phyloP scores from a whole-genome alignment of 1,140 invertebrate species.

The Pentalonia nigronervosa region DNA sequence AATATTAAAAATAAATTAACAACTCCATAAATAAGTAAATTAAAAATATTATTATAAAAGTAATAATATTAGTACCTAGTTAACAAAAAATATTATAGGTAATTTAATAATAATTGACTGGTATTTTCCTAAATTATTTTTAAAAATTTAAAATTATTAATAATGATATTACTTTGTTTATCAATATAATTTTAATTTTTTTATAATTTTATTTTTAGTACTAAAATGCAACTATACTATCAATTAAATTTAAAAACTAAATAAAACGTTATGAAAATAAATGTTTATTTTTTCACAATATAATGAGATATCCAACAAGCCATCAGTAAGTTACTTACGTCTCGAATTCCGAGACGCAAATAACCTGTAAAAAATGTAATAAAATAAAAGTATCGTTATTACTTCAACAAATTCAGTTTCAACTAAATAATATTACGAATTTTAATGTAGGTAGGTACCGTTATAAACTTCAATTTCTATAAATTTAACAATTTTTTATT shows the following conservation, averaged over 20 bases:
- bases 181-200: not conserved
- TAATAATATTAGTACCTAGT: too few relatives aligned
- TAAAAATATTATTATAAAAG: not conserved
- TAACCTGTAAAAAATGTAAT: not conserved
- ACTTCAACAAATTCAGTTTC: not conserved
- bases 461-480: not conserved
- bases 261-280: not conserved
- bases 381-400: conserved; percentile 1
- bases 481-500: not conserved
- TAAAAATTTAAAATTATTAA: not conserved
- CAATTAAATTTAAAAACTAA: not conserved
- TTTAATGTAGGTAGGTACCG: not conserved
- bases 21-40: not conserved
- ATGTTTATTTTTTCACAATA: not conserved
- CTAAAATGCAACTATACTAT: not conserved
- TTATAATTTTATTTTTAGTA: not conserved
- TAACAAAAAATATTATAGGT: too few relatives aligned
- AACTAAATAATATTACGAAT: not conserved
- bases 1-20: not conserved
- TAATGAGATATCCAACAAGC: not conserved
- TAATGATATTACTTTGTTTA: not conserved
- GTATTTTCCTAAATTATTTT: not conserved
- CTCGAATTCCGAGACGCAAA: not conserved
- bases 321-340: not conserved
- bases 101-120: not conserved